Conservation (phyloP, 2,888 invertebrate species). For the Heliconius erato region DNA sequence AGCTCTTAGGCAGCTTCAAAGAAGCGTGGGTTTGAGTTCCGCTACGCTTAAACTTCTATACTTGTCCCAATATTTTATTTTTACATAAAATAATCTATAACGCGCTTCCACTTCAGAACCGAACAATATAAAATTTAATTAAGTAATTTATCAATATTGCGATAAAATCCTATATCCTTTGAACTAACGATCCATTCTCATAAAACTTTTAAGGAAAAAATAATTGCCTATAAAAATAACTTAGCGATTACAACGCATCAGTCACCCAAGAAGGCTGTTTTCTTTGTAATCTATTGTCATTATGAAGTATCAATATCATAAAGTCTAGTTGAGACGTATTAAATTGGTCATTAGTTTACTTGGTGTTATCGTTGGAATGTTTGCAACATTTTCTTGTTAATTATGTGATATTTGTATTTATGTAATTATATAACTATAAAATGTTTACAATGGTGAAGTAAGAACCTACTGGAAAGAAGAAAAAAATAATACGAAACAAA, state of each 20-base stretch:
- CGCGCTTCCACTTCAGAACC: not conserved
- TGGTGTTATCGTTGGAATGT: constrained; percentile 29
- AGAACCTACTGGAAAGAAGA: too few relatives aligned
- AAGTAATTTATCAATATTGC: constrained; percentile 48
- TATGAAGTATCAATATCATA: constrained; percentile 22
- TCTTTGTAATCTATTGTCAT: constrained; percentile 40
- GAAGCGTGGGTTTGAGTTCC: not conserved
- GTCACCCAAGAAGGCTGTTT: constrained; percentile 37
- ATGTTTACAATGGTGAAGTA: too few relatives aligned
- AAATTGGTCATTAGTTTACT: constrained; percentile 30
- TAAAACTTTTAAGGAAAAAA: constrained; percentile 44
- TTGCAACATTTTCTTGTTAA: not conserved
- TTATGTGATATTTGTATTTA: not conserved
- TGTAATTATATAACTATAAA: too few relatives aligned
- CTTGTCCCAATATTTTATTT: not conserved
- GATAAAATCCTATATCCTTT: constrained; percentile 43
- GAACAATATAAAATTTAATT: constrained; percentile 38
- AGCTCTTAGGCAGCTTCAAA: too few relatives aligned
- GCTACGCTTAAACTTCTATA: not conserved
- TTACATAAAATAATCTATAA: not conserved
- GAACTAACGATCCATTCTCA: constrained; percentile 42
- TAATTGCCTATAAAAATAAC: constrained; percentile 51
- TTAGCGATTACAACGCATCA: constrained; percentile 40
- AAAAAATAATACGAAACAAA: too few relatives aligned
- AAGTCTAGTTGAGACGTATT: constrained; percentile 9